A percentile compares a stretch with the other conserved stretches of the same genome.
Evolutionary conservation across 2,113 vertebrate genomes (phyloP).

Genomic region (Riparia riparia): DNA sequence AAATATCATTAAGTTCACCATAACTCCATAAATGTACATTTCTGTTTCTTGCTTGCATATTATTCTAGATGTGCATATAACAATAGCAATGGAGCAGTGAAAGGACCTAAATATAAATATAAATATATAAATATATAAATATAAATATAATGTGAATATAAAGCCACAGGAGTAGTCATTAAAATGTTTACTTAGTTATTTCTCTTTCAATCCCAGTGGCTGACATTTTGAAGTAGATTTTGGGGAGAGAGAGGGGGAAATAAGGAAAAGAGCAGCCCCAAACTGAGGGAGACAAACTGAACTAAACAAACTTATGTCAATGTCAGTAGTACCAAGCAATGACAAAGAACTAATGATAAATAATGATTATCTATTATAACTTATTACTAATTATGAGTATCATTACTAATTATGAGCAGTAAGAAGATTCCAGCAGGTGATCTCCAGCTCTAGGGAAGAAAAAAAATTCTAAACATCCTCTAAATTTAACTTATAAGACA

Average conservation of each 20-base stretch:
- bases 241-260: fast-evolving
- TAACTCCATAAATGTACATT: background rate
- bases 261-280: background rate
- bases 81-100: fast-evolving
- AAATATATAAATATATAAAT: background rate
- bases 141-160: background rate
- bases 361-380: background rate
- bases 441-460: background rate
- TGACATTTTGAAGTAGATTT: background rate
- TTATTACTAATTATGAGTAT: background rate
- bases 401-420: background rate
- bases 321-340: background rate
- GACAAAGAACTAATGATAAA: background rate
- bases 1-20: background rate
- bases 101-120: background rate
- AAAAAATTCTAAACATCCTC: background rate
- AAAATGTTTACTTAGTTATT: background rate
- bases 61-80: background rate
- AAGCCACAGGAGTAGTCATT: background rate
- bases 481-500: background rate
- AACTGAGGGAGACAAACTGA: background rate
- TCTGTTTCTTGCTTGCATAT: background rate
- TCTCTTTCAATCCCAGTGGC: background rate
- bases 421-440: background rate
- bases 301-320: background rate